A percentile compares a stretch with the other conserved stretches of the same genome.
Evolutionary conservation across 2,888 invertebrate genomes (phyloP).

Genomic region (Bursaphelenchus okinawaensis): DNA sequence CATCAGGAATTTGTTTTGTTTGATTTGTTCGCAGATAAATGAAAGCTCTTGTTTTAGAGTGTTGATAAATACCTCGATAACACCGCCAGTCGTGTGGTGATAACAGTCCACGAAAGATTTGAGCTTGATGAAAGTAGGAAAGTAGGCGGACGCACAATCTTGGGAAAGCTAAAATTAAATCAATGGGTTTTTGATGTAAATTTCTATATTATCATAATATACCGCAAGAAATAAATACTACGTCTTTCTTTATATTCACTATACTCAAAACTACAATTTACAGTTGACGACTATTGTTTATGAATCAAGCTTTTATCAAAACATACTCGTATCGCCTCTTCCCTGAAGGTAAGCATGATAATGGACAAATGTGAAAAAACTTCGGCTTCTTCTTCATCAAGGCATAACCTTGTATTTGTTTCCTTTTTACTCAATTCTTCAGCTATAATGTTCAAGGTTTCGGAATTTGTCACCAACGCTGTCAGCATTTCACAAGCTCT

Average conservation of each 20-base stretch:
- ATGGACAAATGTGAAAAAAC: neutral
- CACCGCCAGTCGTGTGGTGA: neutral
- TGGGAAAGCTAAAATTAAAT: neutral
- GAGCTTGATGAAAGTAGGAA: neutral
- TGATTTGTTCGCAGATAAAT: neutral
- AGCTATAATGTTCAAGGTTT: neutral
- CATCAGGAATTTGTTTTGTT: neutral
- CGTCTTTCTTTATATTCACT: too few species aligned
- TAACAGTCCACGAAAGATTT: neutral
- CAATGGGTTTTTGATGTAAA: too few species aligned
- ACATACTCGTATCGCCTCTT: neutral
- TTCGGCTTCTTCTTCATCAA: neutral
- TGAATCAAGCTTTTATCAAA: neutral
- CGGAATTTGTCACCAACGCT: neutral
- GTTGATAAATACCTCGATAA: neutral
- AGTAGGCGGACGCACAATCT: neutral
- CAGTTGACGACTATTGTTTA: too few species aligned
- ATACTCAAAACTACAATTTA: too few species aligned
- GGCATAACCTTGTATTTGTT: neutral
- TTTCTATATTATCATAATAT: too few species aligned
- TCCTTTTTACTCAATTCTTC: neutral
- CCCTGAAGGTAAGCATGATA: neutral
- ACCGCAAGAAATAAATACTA: too few species aligned
- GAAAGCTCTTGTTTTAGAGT: neutral
- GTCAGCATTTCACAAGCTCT: neutral